phyloP scores from a whole-genome alignment of 1,140 invertebrate genomes.

The Calephelis virginiensis region DNA sequence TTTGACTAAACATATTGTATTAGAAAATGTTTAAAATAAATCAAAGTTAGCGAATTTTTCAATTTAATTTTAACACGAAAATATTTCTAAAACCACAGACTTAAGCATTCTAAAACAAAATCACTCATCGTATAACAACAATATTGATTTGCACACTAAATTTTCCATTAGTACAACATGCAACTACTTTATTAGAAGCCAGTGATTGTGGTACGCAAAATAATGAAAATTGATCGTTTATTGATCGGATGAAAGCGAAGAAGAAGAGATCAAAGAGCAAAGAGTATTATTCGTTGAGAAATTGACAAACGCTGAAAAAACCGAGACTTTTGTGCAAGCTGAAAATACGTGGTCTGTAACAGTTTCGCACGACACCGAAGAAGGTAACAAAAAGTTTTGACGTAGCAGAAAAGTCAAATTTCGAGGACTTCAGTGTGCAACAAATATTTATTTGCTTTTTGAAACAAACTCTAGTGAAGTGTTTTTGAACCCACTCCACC shows the following conservation, averaged over 20 bases:
- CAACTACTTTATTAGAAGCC: slow-evolving; percentile 6
- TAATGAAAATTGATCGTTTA: slow-evolving; percentile 17
- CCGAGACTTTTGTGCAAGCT: neutral
- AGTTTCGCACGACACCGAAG: slow-evolving; percentile 16
- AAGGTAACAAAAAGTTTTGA: slow-evolving; percentile 3
- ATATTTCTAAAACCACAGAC: neutral
- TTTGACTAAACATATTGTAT: slow-evolving; percentile 8
- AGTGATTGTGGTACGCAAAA: slow-evolving; percentile 18
- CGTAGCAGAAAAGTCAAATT: slow-evolving; percentile 18
- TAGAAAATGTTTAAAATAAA: slow-evolving; percentile 17
- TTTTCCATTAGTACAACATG: neutral
- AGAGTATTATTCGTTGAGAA: slow-evolving; percentile 10
- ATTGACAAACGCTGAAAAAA: slow-evolving; percentile 13
- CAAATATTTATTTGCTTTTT: slow-evolving; percentile 19
- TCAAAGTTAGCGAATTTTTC: slow-evolving; percentile 6
- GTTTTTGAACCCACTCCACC: slow-evolving; percentile 7
- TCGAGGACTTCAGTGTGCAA: slow-evolving; percentile 15
- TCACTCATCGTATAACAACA: slow-evolving; percentile 19
- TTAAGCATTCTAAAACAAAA: slow-evolving; percentile 19
- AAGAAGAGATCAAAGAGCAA: neutral
- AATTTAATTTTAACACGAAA: too few species aligned
- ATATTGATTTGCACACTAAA: slow-evolving; percentile 19
- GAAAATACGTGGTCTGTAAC: slow-evolving; percentile 17
- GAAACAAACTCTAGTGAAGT: slow-evolving; percentile 14
- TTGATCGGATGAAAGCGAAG: slow-evolving; percentile 13